These are phyloP conservation scores for Lophotis ruficrista DNA, from an alignment of 2,113 vertebrate species.

Conservation along the genomic window DNA sequence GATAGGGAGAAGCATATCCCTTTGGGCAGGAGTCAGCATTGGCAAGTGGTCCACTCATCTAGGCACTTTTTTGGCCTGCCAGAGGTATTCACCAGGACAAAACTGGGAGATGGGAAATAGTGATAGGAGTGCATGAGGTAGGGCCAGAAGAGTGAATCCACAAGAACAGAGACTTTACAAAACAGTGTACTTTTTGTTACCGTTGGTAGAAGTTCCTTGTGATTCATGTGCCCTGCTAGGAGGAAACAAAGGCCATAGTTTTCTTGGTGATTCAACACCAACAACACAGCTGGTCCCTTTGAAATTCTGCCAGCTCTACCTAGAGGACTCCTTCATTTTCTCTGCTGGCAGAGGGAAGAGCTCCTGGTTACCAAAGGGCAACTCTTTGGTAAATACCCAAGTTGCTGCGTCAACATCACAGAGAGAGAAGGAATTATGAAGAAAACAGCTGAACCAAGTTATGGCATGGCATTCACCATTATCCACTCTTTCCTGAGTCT, in stretches of 20 bases:
- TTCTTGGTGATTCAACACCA: not conserved
- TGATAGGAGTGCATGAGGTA: not conserved
- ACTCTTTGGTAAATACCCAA: not conserved
- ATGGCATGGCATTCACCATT: not conserved
- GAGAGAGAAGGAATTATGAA: not conserved
- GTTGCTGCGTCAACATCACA: not conserved
- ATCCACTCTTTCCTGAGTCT: not conserved
- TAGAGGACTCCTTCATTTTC: not conserved
- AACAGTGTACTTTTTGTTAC: not conserved
- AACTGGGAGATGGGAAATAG: not conserved
- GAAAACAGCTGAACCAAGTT: not conserved
- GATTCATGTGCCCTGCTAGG: not conserved
- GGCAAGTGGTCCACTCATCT: not conserved
- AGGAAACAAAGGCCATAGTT: not conserved
- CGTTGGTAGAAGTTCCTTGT: not conserved
- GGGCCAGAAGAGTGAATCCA: not conserved
- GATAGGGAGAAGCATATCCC: not conserved
- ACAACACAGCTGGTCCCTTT: not conserved
- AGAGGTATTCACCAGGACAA: not conserved
- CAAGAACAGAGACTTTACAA: not conserved
- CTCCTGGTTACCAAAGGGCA: constrained; percentile 22
- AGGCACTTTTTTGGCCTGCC: not conserved
- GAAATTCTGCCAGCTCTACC: not conserved
- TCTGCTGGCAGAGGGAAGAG: not conserved
- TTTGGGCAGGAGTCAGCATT: not conserved